Evolutionary conservation across 64 coral and sea anemone species (phyloP), one percentile per base, ranked within the genome.

Genomic region (Cladopsammia gracilis): DNA sequence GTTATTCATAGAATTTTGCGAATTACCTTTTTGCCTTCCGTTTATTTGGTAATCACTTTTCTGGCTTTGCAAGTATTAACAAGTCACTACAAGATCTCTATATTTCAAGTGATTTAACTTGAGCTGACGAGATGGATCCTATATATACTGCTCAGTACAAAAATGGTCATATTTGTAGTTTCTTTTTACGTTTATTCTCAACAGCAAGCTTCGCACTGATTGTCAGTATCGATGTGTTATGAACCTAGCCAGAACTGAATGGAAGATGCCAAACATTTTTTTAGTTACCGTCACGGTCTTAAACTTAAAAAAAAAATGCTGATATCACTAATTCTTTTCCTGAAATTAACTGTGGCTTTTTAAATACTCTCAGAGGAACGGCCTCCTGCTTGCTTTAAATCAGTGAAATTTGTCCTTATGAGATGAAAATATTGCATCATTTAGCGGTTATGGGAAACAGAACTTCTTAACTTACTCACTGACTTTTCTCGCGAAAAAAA

Each of bases 261-360:
- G 8, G 43, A 75, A 48, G 46, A 49, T 75, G 4, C 19, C 44
- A 20, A 16, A 75, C 46, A 75, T 48, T 49, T 8, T 61, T 78
- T 49, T 47, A 52, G 74, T 52, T 47, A 64, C n/a, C 18, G 14
- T 50, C 3, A 64, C n/a, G 7, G 14, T 50, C 3, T 56, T 56
- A 56, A 56, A 56, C 53, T 56, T 56, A 7, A 64, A 82, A 7
- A 64, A 82, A 48, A 84, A 48, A 67, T 84, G 16, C 23, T 67
- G 58, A 84, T 67, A 51, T 20, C 80, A 84, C 45, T 84, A 45
- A 82, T 84, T 48, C 49, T 67, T 68, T 84, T 7, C 50, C 18
- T 42, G 4, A 67, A 84, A 84, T 67, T 84, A 64, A 11, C 62
- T 84, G 80, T 4, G 80, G 80, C 46, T 84, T 84, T 80, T 84